Percentiles rank a stretch among this genome's conserved stretches.
Conservation (phyloP, 2,797 vertebrate genomes). For the Rhinichthys osculus region DNA sequence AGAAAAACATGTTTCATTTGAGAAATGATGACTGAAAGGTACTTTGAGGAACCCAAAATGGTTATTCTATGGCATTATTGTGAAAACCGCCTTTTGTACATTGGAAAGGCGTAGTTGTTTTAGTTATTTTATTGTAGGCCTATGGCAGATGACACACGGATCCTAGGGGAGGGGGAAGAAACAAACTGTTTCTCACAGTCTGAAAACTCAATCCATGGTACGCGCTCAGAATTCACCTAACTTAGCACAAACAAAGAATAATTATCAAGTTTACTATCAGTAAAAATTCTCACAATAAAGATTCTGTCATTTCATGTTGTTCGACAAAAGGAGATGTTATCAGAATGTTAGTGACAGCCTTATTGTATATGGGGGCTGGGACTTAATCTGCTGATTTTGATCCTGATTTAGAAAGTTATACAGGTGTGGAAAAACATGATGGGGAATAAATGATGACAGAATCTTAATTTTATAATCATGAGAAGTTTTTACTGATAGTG, state of each 20-base stretch:
- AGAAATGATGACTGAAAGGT: too few species aligned
- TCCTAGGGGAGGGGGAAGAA: conserved; percentile 58
- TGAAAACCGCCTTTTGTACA: too few species aligned
- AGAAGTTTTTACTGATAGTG: background rate
- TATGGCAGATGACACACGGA: conserved; percentile 63
- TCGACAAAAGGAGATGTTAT: too few species aligned
- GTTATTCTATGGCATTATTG: too few species aligned
- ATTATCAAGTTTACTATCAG: too few species aligned
- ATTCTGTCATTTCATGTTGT: background rate
- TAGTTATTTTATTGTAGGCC: conserved; percentile 50
- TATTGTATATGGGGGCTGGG: background rate
- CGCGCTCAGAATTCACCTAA: background rate
- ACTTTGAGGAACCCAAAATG: too few species aligned
- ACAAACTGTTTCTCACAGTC: conserved; percentile 58
- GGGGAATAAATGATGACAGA: background rate
- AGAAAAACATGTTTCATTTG: conserved; percentile 52
- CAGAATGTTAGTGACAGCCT: background rate
- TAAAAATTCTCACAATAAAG: background rate
- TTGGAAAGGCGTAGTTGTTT: too few species aligned
- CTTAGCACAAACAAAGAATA: too few species aligned
- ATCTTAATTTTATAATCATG: background rate
- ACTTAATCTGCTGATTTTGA: background rate
- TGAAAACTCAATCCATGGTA: conserved; percentile 71
- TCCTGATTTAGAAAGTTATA: background rate
- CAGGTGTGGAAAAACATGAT: background rate